A percentile compares a stretch with the other conserved stretches of the same genome.
Conservation (phyloP, 2,797 vertebrate species). For the Gadopsis bispinosus region DNA sequence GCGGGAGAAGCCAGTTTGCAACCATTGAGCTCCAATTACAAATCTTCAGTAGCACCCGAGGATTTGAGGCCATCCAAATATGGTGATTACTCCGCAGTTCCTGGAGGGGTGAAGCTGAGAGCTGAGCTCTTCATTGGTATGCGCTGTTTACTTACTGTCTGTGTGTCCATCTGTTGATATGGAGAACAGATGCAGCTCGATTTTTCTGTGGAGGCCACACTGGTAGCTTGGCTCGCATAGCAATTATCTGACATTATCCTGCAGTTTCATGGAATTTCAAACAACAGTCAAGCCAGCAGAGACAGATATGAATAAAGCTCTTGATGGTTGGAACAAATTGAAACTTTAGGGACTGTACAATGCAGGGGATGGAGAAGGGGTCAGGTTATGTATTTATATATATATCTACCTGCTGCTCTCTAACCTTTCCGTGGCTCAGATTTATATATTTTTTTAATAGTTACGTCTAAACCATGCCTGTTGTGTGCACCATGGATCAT, state of each 20-base stretch:
- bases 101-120: slow-evolving; percentile 69
- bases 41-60: slow-evolving; percentile 74
- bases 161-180: slow-evolving; percentile 78
- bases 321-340: slow-evolving; percentile 13
- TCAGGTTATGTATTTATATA: background rate
- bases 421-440: background rate
- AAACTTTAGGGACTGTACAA: slow-evolving; percentile 1
- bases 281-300: slow-evolving; percentile 26
- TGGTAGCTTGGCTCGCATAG: slow-evolving; percentile 64
- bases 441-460: background rate
- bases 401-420: background rate
- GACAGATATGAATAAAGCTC: slow-evolving; percentile 5
- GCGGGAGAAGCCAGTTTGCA: slow-evolving; percentile 71
- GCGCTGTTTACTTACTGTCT: slow-evolving; percentile 76
- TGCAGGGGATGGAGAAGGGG: background rate
- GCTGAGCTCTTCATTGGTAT: slow-evolving; percentile 76
- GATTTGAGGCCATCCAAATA: slow-evolving; percentile 77
- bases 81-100: slow-evolving; percentile 72
- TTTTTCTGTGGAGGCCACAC: slow-evolving; percentile 67
- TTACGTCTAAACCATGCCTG: background rate
- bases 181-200: slow-evolving; percentile 64
- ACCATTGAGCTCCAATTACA: slow-evolving; percentile 79
- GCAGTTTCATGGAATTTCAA: slow-evolving; percentile 55
- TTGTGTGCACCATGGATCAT: background rate
- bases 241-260: slow-evolving; percentile 66